phyloP scores from a whole-genome alignment of 2,113 vertebrate species.

The Stegostoma tigrinum region DNA sequence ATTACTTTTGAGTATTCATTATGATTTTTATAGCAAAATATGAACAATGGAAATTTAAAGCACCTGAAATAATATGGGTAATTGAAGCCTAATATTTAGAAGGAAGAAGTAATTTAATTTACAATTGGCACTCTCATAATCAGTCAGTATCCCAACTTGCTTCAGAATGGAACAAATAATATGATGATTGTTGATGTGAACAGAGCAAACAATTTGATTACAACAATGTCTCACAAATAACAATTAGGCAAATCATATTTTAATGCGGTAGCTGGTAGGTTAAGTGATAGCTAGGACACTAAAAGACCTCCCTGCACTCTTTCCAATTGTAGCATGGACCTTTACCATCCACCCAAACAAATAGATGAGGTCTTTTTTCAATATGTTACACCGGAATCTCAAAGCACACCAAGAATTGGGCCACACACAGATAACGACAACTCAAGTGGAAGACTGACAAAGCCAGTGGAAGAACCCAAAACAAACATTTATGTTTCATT shows the following conservation, averaged over 20 bases:
- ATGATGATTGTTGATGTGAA: not conserved
- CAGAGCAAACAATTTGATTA: not conserved
- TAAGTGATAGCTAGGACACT: not conserved
- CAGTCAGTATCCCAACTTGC: not conserved
- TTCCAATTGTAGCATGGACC: not conserved
- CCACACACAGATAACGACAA: not conserved
- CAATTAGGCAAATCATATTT: not conserved
- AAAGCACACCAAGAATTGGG: not conserved
- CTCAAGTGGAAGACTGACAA: not conserved
- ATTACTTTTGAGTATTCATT: not conserved
- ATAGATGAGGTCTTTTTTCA: not conserved
- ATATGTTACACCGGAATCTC: not conserved
- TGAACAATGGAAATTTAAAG: not conserved
- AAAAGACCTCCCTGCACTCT: not conserved
- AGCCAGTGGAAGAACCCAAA: not conserved
- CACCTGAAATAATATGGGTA: not conserved
- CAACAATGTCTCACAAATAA: not conserved
- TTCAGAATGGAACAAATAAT: not conserved
- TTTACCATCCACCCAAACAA: not conserved
- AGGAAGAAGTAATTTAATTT: not conserved
- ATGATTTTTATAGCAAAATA: not conserved
- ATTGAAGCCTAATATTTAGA: not conserved
- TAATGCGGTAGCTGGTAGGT: not conserved
- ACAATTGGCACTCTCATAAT: not conserved
- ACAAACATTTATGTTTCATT: not conserved